These are phyloP conservation scores for Abramis brama DNA, from an alignment of 2,113 vertebrate species.

Conservation along the genomic window DNA sequence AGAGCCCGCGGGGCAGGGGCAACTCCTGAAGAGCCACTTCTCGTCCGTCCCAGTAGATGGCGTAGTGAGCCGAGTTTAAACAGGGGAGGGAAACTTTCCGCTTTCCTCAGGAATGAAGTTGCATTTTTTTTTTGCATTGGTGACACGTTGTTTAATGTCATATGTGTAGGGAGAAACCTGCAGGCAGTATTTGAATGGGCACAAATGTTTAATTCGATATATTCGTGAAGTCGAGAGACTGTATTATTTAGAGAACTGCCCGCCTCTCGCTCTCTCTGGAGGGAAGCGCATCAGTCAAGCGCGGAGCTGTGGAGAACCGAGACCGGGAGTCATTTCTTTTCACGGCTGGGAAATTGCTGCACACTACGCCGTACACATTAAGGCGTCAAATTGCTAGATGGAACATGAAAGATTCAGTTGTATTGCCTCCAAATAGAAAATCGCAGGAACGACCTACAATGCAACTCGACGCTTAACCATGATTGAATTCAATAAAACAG, in stretches of 20 bases:
- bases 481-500: slow-evolving; percentile 60
- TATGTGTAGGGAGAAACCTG: slow-evolving; percentile 24
- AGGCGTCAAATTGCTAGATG: slow-evolving; percentile 65
- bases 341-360: slow-evolving; percentile 51
- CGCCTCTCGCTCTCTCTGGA: slow-evolving; percentile 40
- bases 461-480: slow-evolving; percentile 26
- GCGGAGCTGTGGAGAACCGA: slow-evolving; percentile 50
- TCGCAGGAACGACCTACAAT: slow-evolving; percentile 62
- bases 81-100: slow-evolving; percentile 41
- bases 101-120: slow-evolving; percentile 45
- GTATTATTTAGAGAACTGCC: slow-evolving; percentile 49
- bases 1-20: slow-evolving; percentile 52
- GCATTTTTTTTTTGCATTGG: slow-evolving; percentile 26
- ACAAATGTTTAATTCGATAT: slow-evolving; percentile 50
- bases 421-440: slow-evolving; percentile 64
- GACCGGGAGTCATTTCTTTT: slow-evolving; percentile 57
- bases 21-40: slow-evolving; percentile 28
- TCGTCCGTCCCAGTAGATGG: slow-evolving; percentile 80
- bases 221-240: slow-evolving; percentile 51
- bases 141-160: slow-evolving; percentile 48
- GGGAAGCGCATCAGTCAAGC: slow-evolving; percentile 60
- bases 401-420: slow-evolving; percentile 68
- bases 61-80: slow-evolving; percentile 74
- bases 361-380: slow-evolving; percentile 65
- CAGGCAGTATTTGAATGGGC: slow-evolving; percentile 34